phyloP scores from a whole-genome alignment of 2,113 vertebrate genomes.

The Sclerurus mexicanus region DNA sequence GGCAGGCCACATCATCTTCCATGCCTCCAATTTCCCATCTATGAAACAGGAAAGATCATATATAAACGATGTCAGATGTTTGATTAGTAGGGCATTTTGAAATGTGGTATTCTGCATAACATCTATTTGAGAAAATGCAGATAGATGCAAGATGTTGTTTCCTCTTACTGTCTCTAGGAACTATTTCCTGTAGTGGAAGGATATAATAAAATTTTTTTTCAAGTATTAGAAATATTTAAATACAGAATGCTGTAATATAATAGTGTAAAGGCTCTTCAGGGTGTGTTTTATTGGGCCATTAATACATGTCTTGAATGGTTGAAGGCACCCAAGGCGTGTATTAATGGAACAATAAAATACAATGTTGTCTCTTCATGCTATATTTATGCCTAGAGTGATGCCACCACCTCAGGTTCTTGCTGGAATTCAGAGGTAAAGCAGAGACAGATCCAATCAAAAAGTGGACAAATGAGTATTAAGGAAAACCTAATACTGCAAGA shows the following conservation, averaged over 20 bases:
- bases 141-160: background rate
- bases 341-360: constrained; percentile 74
- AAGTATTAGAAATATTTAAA: constrained; percentile 68
- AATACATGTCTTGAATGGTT: constrained; percentile 67
- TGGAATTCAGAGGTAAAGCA: constrained; percentile 53
- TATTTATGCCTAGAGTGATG: constrained; percentile 67
- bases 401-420: constrained; percentile 46
- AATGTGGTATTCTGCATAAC: background rate
- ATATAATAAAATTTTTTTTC: constrained; percentile 22
- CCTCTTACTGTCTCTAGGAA: background rate
- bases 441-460: constrained; percentile 31
- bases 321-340: constrained; percentile 67
- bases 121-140: background rate
- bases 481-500: constrained; percentile 6
- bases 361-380: constrained; percentile 67
- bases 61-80: background rate
- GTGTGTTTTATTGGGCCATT: constrained; percentile 69
- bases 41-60: background rate
- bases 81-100: background rate
- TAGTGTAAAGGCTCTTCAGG: constrained; percentile 64
- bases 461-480: constrained; percentile 35
- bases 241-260: constrained; percentile 60
- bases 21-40: background rate
- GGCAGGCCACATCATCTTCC: background rate
- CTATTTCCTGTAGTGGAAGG: constrained; percentile 64